These are phyloP conservation scores for Excalfactoria chinensis DNA, from an alignment of 2,113 vertebrate genomes.

Conservation along the genomic window DNA sequence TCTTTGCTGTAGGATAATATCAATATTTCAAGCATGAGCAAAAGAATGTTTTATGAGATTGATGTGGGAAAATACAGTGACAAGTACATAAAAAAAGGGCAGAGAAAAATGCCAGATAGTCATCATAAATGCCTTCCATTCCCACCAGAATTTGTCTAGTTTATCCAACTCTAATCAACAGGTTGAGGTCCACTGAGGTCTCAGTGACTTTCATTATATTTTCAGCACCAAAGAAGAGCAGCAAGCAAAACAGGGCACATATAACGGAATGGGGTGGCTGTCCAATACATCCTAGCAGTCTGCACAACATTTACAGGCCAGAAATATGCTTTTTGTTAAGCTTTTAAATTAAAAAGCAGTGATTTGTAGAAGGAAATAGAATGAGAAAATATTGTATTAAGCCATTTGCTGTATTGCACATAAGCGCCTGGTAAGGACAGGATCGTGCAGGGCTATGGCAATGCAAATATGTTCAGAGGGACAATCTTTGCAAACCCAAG, in stretches of 20 bases:
- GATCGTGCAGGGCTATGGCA: background rate
- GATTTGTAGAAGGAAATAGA: background rate
- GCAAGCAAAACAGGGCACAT: background rate
- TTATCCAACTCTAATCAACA: slow-evolving; percentile 52
- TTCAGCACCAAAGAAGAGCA: slow-evolving; percentile 1
- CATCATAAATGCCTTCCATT: slow-evolving; percentile 52
- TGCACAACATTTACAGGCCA: background rate
- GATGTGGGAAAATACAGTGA: slow-evolving; percentile 74
- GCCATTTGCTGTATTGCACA: background rate
- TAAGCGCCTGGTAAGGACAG: background rate
- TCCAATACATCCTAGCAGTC: background rate
- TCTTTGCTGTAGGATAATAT: slow-evolving; percentile 78
- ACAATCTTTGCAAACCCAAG: background rate
- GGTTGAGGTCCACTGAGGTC: background rate
- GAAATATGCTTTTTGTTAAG: background rate
- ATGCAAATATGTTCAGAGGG: background rate
- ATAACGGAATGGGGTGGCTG: background rate
- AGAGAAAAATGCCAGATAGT: slow-evolving; percentile 59
- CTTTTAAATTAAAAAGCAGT: background rate
- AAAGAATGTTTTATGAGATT: slow-evolving; percentile 77
- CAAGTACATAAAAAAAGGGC: slow-evolving; percentile 76
- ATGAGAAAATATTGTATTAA: background rate
- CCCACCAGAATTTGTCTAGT: slow-evolving; percentile 26
- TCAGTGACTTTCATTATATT: slow-evolving; percentile 34
- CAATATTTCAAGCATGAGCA: slow-evolving; percentile 77